These are phyloP conservation scores for Thysanoteuthis rhombus DNA, from an alignment of 2,888 invertebrate genomes.

Conservation along the genomic window DNA sequence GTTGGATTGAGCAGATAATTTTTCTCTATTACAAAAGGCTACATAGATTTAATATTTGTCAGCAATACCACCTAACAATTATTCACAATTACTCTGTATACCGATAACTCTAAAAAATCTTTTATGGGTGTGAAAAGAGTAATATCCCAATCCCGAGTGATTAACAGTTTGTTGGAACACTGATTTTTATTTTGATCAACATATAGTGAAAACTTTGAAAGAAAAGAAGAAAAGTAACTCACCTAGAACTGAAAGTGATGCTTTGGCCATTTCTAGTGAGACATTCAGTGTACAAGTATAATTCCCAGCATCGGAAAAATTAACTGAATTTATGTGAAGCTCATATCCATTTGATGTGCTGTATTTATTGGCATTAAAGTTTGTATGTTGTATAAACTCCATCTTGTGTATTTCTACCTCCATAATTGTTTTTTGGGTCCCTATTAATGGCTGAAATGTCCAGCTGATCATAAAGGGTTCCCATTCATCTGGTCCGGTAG, in stretches of 20 bases:
- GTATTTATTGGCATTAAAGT: background rate
- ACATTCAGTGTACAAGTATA: conserved; percentile 23
- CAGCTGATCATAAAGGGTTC: conserved; percentile 24
- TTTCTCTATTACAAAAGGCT: too few species aligned
- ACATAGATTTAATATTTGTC: too few species aligned
- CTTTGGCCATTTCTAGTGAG: conserved; percentile 1
- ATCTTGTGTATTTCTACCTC: conserved; percentile 19
- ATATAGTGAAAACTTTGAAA: too few species aligned
- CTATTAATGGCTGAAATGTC: background rate
- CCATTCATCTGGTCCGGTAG: background rate
- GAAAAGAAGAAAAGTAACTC: background rate
- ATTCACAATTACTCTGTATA: too few species aligned
- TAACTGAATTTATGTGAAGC: background rate
- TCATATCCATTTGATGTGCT: conserved; percentile 24
- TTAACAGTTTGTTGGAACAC: too few species aligned
- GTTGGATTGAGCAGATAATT: too few species aligned
- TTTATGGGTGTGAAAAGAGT: too few species aligned
- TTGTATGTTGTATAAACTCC: conserved; percentile 15
- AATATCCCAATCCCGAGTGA: too few species aligned
- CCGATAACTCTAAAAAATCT: too few species aligned
- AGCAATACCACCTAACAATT: too few species aligned
- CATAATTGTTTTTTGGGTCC: background rate
- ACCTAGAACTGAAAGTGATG: conserved; percentile 25
- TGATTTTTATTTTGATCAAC: too few species aligned
- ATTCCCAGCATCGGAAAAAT: conserved; percentile 26